These are phyloP conservation scores for Syngnathoides biaculeatus DNA, from an alignment of 2,113 vertebrate genomes.

Conservation along the genomic window DNA sequence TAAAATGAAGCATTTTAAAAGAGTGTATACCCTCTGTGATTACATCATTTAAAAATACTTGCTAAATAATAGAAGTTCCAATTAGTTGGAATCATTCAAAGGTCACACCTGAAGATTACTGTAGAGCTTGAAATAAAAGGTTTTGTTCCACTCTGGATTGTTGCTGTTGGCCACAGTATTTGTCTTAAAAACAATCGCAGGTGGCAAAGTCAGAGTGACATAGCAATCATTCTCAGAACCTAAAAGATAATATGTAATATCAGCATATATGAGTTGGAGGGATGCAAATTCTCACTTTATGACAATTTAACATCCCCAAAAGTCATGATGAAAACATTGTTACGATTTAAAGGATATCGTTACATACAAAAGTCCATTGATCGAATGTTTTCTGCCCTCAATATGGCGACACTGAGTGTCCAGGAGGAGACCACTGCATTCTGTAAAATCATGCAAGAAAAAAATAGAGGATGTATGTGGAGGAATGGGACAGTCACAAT, in stretches of 20 bases:
- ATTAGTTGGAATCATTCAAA: neutral
- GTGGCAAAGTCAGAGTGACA: conserved; percentile 78
- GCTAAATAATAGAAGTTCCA: neutral
- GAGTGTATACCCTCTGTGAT: too few species aligned
- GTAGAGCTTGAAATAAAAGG: conserved; percentile 66
- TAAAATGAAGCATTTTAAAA: too few species aligned
- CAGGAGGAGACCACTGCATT: neutral
- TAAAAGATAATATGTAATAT: conserved; percentile 2
- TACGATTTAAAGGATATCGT: neutral
- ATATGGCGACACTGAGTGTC: conserved; percentile 12
- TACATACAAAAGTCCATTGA: conserved; percentile 10
- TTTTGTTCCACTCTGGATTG: conserved; percentile 82
- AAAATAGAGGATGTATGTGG: neutral
- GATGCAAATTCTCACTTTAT: neutral
- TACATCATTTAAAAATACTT: too few species aligned
- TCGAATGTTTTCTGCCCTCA: conserved; percentile 17
- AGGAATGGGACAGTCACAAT: too few species aligned
- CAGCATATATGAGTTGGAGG: neutral
- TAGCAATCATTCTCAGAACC: conserved; percentile 74
- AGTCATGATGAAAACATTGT: too few species aligned
- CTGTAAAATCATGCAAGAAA: neutral
- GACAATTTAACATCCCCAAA: neutral
- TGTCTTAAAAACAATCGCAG: conserved; percentile 65
- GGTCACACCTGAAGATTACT: neutral
- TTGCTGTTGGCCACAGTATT: conserved; percentile 70